Base-by-base conservation (phyloP, 2,113 vertebrate genomes). In the Ptilorrhoa leucosticta region DNA sequence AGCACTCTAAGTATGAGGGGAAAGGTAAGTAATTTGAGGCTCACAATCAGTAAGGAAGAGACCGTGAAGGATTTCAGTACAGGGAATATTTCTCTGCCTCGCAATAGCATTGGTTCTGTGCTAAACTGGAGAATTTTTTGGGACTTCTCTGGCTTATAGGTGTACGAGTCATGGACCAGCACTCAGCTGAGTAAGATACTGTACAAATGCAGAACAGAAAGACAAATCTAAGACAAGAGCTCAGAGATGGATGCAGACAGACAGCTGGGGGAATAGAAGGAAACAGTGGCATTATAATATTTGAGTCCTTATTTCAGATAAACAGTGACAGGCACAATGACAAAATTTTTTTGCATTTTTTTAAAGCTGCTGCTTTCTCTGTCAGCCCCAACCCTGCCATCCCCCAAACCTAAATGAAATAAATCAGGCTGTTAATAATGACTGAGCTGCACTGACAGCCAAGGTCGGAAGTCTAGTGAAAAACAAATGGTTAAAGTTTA, bases 401-500 rank as follows among this genome's bases (percentile, higher is more conserved):
- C 13, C 19, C 30, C n/a, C 15, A 51, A 70, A 23, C 28, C 56
- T 48, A 44, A 57, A 83, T 17, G 9, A 95, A 94, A 88, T 42
- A 78, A 94, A 89, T 56, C 64, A 77, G 48, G 33, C 47, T 81
- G 23, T 30, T 78, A 90, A 71, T 61, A 91, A 63, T 1, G 17
- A 63, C 83, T 30, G 37, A 64, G 79, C 56, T 81, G 54, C 51
- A 27, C 22, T 15, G 31, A 54, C 56, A 90, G 83, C 33, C 80
- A 68, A 71, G 76, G 90, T 86, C 4, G 0, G 83, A 89, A 73
- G 79, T 30, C 79, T 63, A 77, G 83, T 37, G 70, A 92, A 93
- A 96, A 79, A 96, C 82, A 83, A 96, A 96, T 87, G 76, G 92
- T 92, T 96, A 83, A 95, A 94, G 85, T 97, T 96, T 95, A 90